phyloP scores from a whole-genome alignment of 2,797 vertebrate genomes.

The Peromyscus melanophrys region DNA sequence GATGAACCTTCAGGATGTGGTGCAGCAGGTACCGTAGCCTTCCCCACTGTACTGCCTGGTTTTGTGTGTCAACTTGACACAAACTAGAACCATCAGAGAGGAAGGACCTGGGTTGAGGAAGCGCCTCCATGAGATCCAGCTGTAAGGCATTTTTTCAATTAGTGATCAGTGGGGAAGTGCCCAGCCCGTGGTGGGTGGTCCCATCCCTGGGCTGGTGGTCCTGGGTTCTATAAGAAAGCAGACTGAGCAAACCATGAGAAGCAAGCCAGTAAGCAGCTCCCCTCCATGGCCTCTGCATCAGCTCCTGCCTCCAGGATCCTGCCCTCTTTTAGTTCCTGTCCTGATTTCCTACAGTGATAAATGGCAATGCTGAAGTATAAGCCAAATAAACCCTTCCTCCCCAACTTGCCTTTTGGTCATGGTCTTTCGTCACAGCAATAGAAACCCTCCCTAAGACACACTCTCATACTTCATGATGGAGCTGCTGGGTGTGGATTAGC shows the following conservation, averaged over 20 bases:
- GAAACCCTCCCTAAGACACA: not conserved
- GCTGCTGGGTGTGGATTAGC: not conserved
- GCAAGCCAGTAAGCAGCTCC: not conserved
- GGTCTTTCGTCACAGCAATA: not conserved
- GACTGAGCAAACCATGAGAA: not conserved
- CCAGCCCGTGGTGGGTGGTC: not conserved
- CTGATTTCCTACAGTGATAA: not conserved
- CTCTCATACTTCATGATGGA: not conserved
- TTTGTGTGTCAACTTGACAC: not conserved
- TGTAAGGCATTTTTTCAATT: not conserved
- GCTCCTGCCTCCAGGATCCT: not conserved
- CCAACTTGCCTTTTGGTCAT: not conserved
- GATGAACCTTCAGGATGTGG: not conserved
- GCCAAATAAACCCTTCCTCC: not conserved
- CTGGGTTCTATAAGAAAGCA: not conserved
- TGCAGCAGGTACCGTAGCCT: not conserved
- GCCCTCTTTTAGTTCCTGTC: not conserved
- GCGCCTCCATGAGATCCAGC: not conserved
- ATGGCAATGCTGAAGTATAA: not conserved
- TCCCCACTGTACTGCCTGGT: not conserved
- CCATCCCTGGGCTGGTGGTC: not conserved
- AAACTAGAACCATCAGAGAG: not conserved
- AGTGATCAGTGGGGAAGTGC: not conserved
- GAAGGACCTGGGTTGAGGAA: not conserved
- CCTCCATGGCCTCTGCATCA: not conserved